A percentile compares a stretch with the other conserved stretches of the same genome.
Evolutionary conservation across 2,113 vertebrate species (phyloP).

Genomic region (Limanda limanda): DNA sequence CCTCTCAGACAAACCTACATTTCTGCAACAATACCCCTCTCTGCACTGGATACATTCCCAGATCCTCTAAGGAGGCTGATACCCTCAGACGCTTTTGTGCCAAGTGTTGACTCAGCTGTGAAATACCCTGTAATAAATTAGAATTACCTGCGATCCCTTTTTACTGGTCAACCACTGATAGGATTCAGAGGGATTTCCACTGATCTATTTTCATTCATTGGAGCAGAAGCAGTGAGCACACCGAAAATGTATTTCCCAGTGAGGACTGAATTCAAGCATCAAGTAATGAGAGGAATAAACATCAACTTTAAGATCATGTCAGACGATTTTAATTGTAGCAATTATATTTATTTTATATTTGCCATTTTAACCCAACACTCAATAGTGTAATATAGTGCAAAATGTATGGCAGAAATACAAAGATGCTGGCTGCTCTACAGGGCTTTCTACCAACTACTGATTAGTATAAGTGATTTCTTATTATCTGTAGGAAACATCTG

Average conservation of each 20-base stretch:
- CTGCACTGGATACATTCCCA: constrained; percentile 34
- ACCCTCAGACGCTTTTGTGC: constrained; percentile 51
- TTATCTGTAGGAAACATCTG: constrained; percentile 66
- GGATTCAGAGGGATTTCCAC: constrained; percentile 47
- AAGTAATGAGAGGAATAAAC: background rate
- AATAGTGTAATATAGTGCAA: background rate
- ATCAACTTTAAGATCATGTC: background rate
- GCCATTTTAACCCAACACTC: background rate
- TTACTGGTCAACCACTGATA: constrained; percentile 58
- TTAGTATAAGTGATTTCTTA: constrained; percentile 27
- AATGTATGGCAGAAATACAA: background rate
- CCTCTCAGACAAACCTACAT: constrained; percentile 32
- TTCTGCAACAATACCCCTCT: constrained; percentile 31
- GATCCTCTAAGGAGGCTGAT: constrained; percentile 49
- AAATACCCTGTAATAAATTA: constrained; percentile 61
- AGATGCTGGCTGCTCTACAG: background rate
- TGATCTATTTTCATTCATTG: constrained; percentile 15
- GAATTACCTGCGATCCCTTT: constrained; percentile 63
- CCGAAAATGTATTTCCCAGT: background rate
- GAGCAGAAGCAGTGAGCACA: background rate
- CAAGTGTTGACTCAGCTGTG: constrained; percentile 77
- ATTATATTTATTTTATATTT: background rate
- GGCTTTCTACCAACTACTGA: background rate
- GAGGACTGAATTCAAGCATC: background rate
- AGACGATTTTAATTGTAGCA: background rate